Base-by-base conservation (phyloP, 2,113 vertebrate species). In the Hippopotamus amphibius region DNA sequence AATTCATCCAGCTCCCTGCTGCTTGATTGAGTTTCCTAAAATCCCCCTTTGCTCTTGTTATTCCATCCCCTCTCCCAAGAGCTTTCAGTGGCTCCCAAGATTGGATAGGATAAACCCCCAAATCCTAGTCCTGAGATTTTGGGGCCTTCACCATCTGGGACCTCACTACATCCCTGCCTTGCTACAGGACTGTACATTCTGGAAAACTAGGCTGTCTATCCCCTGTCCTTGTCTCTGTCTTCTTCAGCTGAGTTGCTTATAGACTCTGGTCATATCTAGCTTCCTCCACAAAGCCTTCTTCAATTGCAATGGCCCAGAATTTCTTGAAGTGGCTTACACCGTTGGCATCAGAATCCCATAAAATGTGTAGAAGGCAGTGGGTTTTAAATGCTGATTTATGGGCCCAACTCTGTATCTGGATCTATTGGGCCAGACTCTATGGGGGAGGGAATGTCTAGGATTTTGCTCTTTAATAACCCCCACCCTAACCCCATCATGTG, bases 1-100 rank as follows among this genome's bases (percentile, higher is more conserved):
- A 57, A 66, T 89, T 86, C 82, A 59, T 43, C 95, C 82, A 89
- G 86, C 96, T 86, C 41, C 95, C 94, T 16, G 79, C 72, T 74
- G 95, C 50, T 85, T 82, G 84, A 63, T 13, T 66, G 69, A 69
- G 53, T 90, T 66, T 92, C 93, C 93, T 55, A 22, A 93, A 88
- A 48, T 46, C 88, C 63, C 24, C 9, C 43, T 94, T 41, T 50
- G 48, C 83, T 28, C 24, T 65, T 37, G n/a, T 92, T 71, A 50
- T 30, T 61, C 37, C 30, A 24, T 8, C 63, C 63, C 59, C 21
- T 65, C 19, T 74, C 50, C 43, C n/a, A 24, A 65, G 80, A 94
- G 66, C 89, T 83, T 69, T 83, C 90, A 50, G 1, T 48, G 69
- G 33, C 61, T 61, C n/a, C 57, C 19, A 17, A 61, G 59, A 69